Evolutionary conservation across 2,113 vertebrate species (phyloP), one percentile per base, ranked within the genome.

Genomic region (Patagioenas fasciata): DNA sequence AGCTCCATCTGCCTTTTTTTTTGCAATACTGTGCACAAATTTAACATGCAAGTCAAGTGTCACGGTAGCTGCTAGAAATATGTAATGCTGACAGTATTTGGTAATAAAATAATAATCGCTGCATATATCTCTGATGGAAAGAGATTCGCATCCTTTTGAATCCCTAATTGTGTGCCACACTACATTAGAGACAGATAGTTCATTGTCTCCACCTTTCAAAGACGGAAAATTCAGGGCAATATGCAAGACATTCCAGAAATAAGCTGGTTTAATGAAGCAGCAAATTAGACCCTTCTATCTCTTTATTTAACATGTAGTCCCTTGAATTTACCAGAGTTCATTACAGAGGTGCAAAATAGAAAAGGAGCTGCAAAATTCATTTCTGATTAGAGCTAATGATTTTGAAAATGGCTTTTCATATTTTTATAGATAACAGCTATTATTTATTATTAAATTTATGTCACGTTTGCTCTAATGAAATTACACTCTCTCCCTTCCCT

Each of bases 251-350:
- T 96, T 97, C 96, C 95, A 95, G 97, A 97, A 98, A 98, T 98
- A 97, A 97, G 97, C 93, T 3, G 8, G 97, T 94, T 98, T 98
- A 98, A 98, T 98, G 98, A 98, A 98, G 95, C 98, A 97, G 98
- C 94, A 98, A 98, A 98, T 98, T 98, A 97, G 98, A 93, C 94
- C 96, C 95, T 97, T 98, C 97, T 97, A 96, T 98, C 97, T 98
- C 97, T 98, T 98, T 98, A 98, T 98, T 98, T 98, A 98, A 98
- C 97, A 97, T 88, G 94, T 96, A 97, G 94, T 97, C 96, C 93
- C 96, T 93, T 94, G 96, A 97, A 98, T 97, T 97, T 97, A 97
- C 97, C 96, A 92, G 91, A 97, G 94, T 97, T 98, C 96, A 97
- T 98, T 97, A 97, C 90, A 94, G 96, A 95, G 90, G 95, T 96